Base-by-base conservation (phyloP, 2,888 invertebrate genomes). In the Spialia ferax region DNA sequence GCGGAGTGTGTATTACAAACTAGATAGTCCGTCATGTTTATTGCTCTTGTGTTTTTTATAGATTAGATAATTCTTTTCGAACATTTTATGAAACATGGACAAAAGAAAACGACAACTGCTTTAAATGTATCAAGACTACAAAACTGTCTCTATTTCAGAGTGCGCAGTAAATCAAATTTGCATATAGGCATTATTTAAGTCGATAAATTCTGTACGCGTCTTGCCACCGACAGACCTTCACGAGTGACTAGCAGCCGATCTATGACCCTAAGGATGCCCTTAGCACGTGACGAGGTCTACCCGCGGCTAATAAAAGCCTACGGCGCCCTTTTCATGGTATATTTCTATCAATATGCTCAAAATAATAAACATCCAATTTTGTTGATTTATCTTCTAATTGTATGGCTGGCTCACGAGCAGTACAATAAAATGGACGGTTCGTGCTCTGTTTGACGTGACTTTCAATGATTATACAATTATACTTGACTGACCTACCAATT, bases 241-340 rank as follows among this genome's bases (percentile, higher is more conserved):
- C 70, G 68, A 70, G 73, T 83, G 81, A 85, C 84, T 70, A 71
- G 69, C 69, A 71, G 73, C 62, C 68, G 69, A 74, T 86, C 84
- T 88, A 83, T 86, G 88, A 86, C 86, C 86, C 88, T 87, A 78
- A 77, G 79, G 77, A 80, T 83, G 90, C 87, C 87, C 89, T 89
- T 82, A 84, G 85, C 82, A 84, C 90, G 93, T 90, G 89, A 85
- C 89, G 86, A 91, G 89, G 89, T 82, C 86, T 82, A 54, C 55
- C 71, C 75, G 78, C 77, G 77, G 80, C 78, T 81, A 74, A 71
- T 76, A 75, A 71, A 70, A 69, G 32, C 66, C 76, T 78, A 70
- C 74, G 71, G 73, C 74, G 82, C 85, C 82, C 82, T 87, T 85
- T 85, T 84, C 83, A 83, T 79, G 80, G 78, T 75, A 76, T 73